Percentiles rank a stretch among this genome's conserved stretches.
Conservation (phyloP, 2,113 vertebrate species). For the Laterallus jamaicensis region DNA sequence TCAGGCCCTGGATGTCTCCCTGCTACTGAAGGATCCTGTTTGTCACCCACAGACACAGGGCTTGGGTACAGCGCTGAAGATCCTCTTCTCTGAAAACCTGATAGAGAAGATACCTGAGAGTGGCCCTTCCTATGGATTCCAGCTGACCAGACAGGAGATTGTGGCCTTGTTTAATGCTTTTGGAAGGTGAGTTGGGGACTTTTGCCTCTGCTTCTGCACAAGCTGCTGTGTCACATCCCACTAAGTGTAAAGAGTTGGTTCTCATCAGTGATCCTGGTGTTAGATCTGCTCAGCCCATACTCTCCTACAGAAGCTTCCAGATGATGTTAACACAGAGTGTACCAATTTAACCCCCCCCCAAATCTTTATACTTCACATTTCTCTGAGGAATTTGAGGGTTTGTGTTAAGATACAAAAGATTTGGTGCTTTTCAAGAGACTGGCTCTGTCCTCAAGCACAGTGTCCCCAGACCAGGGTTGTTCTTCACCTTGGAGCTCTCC, state of each 20-base stretch:
- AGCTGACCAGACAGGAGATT: slow-evolving; percentile 90
- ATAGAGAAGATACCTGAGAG: slow-evolving; percentile 85
- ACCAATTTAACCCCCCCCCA: not conserved
- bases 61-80: slow-evolving; percentile 90
- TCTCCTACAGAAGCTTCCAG: not conserved
- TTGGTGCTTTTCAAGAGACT: not conserved
- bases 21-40: not conserved
- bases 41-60: slow-evolving; percentile 85
- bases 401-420: not conserved
- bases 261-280: not conserved
- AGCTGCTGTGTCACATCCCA: not conserved
- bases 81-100: slow-evolving; percentile 90
- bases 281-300: not conserved
- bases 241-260: not conserved
- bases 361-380: not conserved
- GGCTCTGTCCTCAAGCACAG: not conserved
- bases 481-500: not conserved
- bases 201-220: fast-evolving
- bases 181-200: slow-evolving; percentile 80
- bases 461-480: not conserved
- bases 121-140: slow-evolving; percentile 80
- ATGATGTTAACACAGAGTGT: too few relatives aligned
- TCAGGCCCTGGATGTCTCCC: not conserved
- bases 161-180: slow-evolving; percentile 93
- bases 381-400: not conserved